These are phyloP conservation scores for Spinibarbus caldwelli DNA, from an alignment of 2,797 vertebrate genomes.

Conservation along the genomic window DNA sequence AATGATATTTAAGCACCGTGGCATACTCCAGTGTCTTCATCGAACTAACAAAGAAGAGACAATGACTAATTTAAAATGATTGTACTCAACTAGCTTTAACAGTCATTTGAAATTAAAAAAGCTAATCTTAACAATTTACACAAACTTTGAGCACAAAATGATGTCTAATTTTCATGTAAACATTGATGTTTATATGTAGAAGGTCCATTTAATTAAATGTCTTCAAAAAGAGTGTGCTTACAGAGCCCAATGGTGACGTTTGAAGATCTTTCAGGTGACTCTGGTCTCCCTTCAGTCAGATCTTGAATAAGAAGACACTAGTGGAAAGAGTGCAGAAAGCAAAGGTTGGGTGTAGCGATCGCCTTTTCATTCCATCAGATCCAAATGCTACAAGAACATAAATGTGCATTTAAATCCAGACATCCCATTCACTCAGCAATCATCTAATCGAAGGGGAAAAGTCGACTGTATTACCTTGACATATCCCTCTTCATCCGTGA, in stretches of 20 bases:
- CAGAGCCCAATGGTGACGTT: neutral
- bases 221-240: neutral
- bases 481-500: neutral
- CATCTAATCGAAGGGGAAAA: neutral
- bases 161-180: constrained; percentile 37
- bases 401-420: constrained; percentile 29
- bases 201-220: constrained; percentile 21
- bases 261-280: constrained; percentile 51
- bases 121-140: constrained; percentile 79
- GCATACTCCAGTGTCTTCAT: constrained; percentile 50
- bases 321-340: constrained; percentile 2
- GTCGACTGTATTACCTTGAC: neutral
- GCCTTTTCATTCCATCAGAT: constrained; percentile 34
- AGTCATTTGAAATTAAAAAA: constrained; percentile 64
- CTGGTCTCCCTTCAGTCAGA: constrained; percentile 1
- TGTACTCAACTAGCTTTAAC: constrained; percentile 71
- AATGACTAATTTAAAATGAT: constrained; percentile 68
- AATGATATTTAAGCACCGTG: neutral
- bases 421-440: constrained; percentile 10
- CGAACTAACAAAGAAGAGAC: constrained; percentile 70
- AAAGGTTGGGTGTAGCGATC: constrained; percentile 1
- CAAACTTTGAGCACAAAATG: constrained; percentile 61
- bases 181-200: constrained; percentile 4
- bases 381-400: constrained; percentile 16
- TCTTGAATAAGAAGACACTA: constrained; percentile 18